Conservation (phyloP, 2,888 invertebrate genomes). For the Cataglyphis rosenhaueri region DNA sequence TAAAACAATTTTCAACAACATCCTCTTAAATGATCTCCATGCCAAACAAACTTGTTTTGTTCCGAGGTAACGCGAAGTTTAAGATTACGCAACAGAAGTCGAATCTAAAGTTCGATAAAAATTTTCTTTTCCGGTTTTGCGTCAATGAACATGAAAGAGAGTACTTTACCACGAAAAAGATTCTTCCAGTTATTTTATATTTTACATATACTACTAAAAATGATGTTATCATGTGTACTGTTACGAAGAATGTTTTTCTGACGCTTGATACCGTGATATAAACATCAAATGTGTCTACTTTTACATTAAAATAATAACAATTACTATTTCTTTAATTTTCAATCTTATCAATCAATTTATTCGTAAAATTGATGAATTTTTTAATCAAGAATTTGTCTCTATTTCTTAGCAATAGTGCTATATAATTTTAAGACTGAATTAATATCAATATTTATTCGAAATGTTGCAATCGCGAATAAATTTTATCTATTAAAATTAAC, state of each 20-base stretch:
- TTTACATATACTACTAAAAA: neutral
- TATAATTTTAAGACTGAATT: neutral
- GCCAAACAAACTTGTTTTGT: conserved; percentile 34
- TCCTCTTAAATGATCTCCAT: conserved; percentile 35
- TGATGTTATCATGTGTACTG: neutral
- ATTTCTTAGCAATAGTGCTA: neutral
- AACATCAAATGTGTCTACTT: neutral
- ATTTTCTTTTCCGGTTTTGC: conserved; percentile 7
- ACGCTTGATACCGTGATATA: neutral
- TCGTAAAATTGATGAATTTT: neutral
- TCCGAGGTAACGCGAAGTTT: conserved; percentile 21
- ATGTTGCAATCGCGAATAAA: neutral
- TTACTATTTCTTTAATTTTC: neutral
- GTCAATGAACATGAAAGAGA: neutral
- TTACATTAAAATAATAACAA: neutral
- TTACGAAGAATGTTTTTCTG: neutral
- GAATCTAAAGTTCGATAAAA: conserved; percentile 36
- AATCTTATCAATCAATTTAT: conserved; percentile 3
- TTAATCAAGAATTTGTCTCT: neutral
- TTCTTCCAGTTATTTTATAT: neutral
- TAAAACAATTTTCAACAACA: conserved; percentile 52
- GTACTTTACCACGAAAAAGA: conserved; percentile 5
- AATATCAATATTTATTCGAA: neutral
- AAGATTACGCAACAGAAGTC: conserved; percentile 42
- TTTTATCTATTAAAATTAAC: neutral